These are phyloP conservation scores for Laupala kohalensis DNA, from an alignment of 1,140 invertebrate species.

Conservation along the genomic window DNA sequence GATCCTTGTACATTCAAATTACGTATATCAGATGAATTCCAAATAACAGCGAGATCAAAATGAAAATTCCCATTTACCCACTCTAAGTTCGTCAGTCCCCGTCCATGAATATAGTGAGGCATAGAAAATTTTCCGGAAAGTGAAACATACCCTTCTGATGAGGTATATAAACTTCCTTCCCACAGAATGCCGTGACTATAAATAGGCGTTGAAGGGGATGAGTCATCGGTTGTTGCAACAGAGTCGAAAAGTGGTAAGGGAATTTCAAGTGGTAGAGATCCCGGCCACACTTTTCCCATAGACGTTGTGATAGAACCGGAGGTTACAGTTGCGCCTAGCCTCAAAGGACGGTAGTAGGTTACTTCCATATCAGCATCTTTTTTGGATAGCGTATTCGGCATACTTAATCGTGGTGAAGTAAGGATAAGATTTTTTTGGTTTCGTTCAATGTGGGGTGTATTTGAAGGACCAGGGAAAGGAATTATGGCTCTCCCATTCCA, in stretches of 20 bases:
- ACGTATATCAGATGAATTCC: not conserved
- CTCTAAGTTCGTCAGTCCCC: not conserved
- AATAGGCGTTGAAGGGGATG: not conserved
- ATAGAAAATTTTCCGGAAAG: not conserved
- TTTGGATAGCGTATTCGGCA: not conserved
- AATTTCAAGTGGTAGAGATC: not conserved
- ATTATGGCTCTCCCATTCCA: constrained; percentile 1
- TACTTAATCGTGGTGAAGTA: not conserved
- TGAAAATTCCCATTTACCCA: not conserved
- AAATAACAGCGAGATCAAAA: not conserved
- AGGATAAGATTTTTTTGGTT: too few relatives aligned
- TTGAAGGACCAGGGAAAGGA: not conserved
- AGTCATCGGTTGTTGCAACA: too few relatives aligned
- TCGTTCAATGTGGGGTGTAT: too few relatives aligned
- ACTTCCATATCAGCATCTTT: too few relatives aligned
- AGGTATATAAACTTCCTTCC: not conserved
- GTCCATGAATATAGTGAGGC: not conserved
- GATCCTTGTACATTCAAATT: not conserved
- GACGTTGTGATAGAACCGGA: not conserved
- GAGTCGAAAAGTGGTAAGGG: not conserved
- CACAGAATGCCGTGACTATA: constrained; percentile 1
- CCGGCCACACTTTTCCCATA: not conserved
- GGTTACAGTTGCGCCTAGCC: not conserved
- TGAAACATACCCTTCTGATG: not conserved
- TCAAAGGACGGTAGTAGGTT: not conserved